Evolutionary conservation across 2,113 vertebrate species (phyloP), one percentile per base, ranked within the genome.

Genomic region (Rhinopithecus roxellana): DNA sequence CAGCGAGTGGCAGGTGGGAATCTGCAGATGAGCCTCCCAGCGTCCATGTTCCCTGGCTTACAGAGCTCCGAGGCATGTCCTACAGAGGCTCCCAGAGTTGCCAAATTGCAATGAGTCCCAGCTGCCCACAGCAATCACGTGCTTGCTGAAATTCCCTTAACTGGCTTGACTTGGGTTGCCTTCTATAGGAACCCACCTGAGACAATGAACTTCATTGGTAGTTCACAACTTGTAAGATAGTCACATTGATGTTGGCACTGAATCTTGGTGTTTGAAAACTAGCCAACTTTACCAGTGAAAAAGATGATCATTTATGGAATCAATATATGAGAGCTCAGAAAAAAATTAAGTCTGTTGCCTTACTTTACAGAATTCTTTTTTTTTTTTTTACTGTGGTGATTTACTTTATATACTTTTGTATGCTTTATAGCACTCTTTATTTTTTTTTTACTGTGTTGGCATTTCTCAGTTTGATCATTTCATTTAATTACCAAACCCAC

Each of bases 391-490:
- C 8, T 43, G 25, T 50, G 25, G 32, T 18, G 38, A 45, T 32
- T 35, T 22, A 55, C 23, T 45, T 84, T 11, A 12, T 80, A 23
- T 50, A 72, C 23, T 77, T 81, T 75, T 69, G 55, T 59, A 25
- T 6, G 2, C 57, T 83, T 59, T n/a, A 77, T 40, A 72, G 43
- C 2, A 43, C 27, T 75, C 81, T 82, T 57, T n/a, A 2, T 45
- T 35, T 12, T 89, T 85, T 59, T 81, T 38, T 77, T 52, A 84
- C 30, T 67, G 35, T 78, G 72, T 57, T 93, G 67, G 13, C 85
- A 90, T 79, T 93, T 95, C 25, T 95, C 85, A 80, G 38, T 55
- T 93, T 97, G 45, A 96, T 95, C 88, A 85, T 32, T 69, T 88
- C 32, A 30, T 57, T 88, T 52, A 94, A 82, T 89, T 30, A 48